A percentile compares a stretch with the other conserved stretches of the same genome.
These are phyloP conservation scores for Argyresthia albistria DNA, from an alignment of 2,888 invertebrate genomes.

Conservation along the genomic window DNA sequence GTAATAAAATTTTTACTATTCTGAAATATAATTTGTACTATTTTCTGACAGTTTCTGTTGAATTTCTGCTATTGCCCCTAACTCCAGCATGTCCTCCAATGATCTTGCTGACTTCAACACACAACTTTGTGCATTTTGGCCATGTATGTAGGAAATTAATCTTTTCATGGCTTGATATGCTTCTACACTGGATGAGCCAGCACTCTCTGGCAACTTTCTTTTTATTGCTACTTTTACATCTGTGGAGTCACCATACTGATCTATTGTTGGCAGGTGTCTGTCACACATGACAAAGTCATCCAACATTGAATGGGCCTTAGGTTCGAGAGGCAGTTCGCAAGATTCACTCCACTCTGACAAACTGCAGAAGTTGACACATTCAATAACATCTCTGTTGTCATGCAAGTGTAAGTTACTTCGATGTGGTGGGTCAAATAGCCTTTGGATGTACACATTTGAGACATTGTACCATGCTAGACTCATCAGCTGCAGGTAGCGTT, in stretches of 20 bases:
- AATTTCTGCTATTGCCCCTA: conserved; percentile 22
- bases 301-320: conserved; percentile 16
- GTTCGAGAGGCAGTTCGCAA: conserved; percentile 19
- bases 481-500: conserved; percentile 25
- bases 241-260: conserved; percentile 8
- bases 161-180: conserved; percentile 32
- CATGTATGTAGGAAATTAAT: conserved; percentile 26
- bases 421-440: conserved; percentile 19
- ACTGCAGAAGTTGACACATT: conserved; percentile 15
- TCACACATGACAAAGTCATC: conserved; percentile 27
- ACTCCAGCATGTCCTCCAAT: conserved; percentile 28
- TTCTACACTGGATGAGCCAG: conserved; percentile 19
- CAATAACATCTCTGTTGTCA: conserved; percentile 13
- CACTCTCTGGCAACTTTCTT: background rate
- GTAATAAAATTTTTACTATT: conserved; percentile 2
- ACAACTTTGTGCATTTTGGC: conserved; percentile 18
- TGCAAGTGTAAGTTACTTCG: conserved; percentile 16
- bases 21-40: conserved; percentile 6
- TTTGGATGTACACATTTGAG: conserved; percentile 20
- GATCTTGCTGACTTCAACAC: conserved; percentile 24
- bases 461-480: conserved; percentile 28
- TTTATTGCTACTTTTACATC: conserved; percentile 10
- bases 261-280: conserved; percentile 15
- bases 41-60: background rate
- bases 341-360: conserved; percentile 23